These are phyloP conservation scores for Vulpes ferrilata DNA, from an alignment of 2,113 vertebrate species.

Conservation along the genomic window DNA sequence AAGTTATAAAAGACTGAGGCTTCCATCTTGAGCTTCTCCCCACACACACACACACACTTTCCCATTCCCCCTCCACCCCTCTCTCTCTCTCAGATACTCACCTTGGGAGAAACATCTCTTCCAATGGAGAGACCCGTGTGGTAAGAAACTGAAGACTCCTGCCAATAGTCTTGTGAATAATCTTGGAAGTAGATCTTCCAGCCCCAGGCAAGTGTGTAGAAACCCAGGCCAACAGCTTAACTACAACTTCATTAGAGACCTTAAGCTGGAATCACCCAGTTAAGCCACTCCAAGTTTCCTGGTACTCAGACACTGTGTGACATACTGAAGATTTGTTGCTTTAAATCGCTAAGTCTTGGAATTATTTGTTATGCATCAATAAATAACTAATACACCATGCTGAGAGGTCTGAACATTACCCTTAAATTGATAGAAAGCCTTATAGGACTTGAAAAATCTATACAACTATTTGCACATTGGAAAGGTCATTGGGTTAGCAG, in stretches of 20 bases:
- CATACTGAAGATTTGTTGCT: not conserved
- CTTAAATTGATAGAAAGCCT: slow-evolving; percentile 48
- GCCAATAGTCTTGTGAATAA: not conserved
- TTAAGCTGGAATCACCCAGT: not conserved
- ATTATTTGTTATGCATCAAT: slow-evolving; percentile 22
- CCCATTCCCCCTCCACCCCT: not conserved
- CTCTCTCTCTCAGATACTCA: not conserved
- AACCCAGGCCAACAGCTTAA: not conserved
- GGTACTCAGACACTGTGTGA: not conserved
- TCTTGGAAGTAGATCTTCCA: not conserved
- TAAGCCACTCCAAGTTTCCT: not conserved
- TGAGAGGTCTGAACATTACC: slow-evolving; percentile 50
- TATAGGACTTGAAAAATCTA: slow-evolving; percentile 23
- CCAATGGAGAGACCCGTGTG: not conserved
- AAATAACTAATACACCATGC: slow-evolving; percentile 26
- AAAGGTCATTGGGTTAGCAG: slow-evolving; percentile 10
- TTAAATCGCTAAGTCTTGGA: not conserved
- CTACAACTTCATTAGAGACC: not conserved
- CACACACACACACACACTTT: too few relatives aligned
- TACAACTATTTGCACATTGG: not conserved
- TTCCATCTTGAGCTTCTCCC: not conserved
- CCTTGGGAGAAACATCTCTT: not conserved
- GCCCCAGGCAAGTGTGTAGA: not conserved
- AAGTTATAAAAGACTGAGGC: not conserved
- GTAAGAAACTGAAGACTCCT: not conserved